Conservation (phyloP, 2,113 vertebrate species). For the Noturus placidus region DNA sequence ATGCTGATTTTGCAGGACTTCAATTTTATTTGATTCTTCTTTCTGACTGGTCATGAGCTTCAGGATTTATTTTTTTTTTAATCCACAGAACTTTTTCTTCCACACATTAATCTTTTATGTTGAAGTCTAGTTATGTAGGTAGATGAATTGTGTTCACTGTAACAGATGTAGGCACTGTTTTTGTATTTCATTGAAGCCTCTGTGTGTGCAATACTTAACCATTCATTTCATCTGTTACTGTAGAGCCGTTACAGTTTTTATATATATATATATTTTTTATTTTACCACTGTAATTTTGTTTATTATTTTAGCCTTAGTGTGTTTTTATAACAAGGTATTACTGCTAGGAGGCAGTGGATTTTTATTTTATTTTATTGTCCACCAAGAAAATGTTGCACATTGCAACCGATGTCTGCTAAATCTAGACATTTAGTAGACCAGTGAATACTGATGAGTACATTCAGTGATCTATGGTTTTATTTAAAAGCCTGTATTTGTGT, state of each 20-base stretch:
- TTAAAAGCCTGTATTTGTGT: constrained; percentile 47
- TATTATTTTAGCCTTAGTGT: constrained; percentile 39
- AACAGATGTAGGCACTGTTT: constrained; percentile 49
- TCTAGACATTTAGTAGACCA: constrained; percentile 35
- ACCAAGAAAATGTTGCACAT: constrained; percentile 58
- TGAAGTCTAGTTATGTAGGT: constrained; percentile 41
- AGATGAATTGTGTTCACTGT: constrained; percentile 45
- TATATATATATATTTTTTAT: not conserved
- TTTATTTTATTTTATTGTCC: constrained; percentile 30
- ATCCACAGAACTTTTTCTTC: constrained; percentile 10
- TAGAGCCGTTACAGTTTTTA: not conserved
- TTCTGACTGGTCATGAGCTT: constrained; percentile 25
- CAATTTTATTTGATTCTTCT: not conserved
- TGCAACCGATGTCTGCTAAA: constrained; percentile 54
- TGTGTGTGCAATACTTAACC: constrained; percentile 55
- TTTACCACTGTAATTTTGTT: constrained; percentile 42
- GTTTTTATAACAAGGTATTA: constrained; percentile 38
- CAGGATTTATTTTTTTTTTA: constrained; percentile 1
- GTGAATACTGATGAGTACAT: constrained; percentile 38
- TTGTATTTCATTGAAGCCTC: constrained; percentile 47
- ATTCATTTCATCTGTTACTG: constrained; percentile 44
- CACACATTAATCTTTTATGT: constrained; percentile 18
- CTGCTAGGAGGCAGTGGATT: constrained; percentile 47
- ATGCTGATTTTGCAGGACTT: constrained; percentile 38
- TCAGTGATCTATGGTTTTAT: constrained; percentile 52